Evolutionary conservation across 2,113 vertebrate species (phyloP).

Genomic region (Stigmatopora nigra): DNA sequence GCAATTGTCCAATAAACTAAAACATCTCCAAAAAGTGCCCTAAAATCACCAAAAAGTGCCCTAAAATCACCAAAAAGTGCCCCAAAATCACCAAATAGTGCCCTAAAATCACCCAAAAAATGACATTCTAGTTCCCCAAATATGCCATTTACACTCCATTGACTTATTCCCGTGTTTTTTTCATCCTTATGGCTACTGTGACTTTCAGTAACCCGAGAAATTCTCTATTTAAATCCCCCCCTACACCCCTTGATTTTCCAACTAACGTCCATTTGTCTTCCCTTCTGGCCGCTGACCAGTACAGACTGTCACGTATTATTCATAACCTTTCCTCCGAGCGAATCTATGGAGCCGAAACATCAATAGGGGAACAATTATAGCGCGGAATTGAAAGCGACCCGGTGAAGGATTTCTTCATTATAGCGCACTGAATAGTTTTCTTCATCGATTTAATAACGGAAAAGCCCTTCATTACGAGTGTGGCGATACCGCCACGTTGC

Average conservation of each 20-base stretch:
- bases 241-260: conserved; percentile 2
- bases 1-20: too few species aligned
- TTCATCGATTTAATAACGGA: conserved; percentile 47
- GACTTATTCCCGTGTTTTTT: too few species aligned
- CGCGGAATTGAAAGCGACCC: conserved; percentile 16
- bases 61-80: too few species aligned
- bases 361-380: conserved; percentile 46
- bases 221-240: not conserved
- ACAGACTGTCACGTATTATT: conserved; percentile 19
- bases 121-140: too few species aligned
- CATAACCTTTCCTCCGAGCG: conserved; percentile 24
- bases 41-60: too few species aligned
- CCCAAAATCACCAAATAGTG: too few species aligned
- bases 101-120: too few species aligned
- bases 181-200: too few species aligned
- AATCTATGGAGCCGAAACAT: conserved; percentile 35
- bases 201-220: not conserved
- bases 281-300: conserved; percentile 16
- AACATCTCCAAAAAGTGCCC: too few species aligned
- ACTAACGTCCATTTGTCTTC: conserved; percentile 27
- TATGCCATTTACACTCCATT: too few species aligned
- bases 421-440: conserved; percentile 38
- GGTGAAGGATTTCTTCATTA: conserved; percentile 52
- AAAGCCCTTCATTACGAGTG: conserved; percentile 36
- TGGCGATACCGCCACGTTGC: conserved; percentile 18